A percentile compares a stretch with the other conserved stretches of the same genome.
phyloP scores from a whole-genome alignment of 2,113 vertebrate genomes.

The Ceratotherium simum region DNA sequence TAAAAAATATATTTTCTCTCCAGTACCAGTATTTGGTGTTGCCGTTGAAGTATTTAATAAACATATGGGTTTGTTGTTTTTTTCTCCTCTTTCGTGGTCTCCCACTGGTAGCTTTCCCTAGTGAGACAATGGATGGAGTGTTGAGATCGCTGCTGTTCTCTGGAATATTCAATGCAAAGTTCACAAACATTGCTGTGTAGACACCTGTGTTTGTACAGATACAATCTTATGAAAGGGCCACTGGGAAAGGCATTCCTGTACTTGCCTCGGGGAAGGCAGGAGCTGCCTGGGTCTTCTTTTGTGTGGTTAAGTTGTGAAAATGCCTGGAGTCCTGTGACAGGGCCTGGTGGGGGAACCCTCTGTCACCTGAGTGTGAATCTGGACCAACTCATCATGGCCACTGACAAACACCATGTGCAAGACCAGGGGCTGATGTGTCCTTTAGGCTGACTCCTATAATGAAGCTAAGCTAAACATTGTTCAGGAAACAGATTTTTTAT shows the following conservation, averaged over 20 bases:
- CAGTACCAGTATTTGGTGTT: conserved; percentile 37
- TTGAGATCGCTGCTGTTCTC: conserved; percentile 4
- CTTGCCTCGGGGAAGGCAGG: conserved; percentile 42
- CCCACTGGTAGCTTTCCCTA: neutral
- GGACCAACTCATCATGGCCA: neutral
- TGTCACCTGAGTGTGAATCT: neutral
- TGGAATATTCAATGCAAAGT: conserved; percentile 63
- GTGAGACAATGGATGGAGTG: conserved; percentile 70
- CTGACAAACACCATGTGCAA: neutral
- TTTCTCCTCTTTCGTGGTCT: neutral
- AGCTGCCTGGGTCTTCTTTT: conserved; percentile 62
- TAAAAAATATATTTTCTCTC: conserved; percentile 45
- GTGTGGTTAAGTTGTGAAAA: conserved; percentile 71
- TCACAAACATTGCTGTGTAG: conserved; percentile 37
- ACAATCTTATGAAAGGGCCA: neutral
- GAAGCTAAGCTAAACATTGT: neutral
- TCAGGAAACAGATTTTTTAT: conserved; percentile 30
- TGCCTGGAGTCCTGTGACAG: neutral
- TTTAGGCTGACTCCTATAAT: neutral
- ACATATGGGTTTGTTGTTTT: neutral
- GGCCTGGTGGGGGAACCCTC: neutral
- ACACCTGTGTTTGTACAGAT: conserved; percentile 60
- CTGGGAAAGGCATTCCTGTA: neutral
- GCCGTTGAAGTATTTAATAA: conserved; percentile 22
- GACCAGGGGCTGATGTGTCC: neutral